Evolutionary conservation across 2,888 invertebrate species (phyloP), one percentile per base, ranked within the genome.

Genomic region (Drosophila lacicola): DNA sequence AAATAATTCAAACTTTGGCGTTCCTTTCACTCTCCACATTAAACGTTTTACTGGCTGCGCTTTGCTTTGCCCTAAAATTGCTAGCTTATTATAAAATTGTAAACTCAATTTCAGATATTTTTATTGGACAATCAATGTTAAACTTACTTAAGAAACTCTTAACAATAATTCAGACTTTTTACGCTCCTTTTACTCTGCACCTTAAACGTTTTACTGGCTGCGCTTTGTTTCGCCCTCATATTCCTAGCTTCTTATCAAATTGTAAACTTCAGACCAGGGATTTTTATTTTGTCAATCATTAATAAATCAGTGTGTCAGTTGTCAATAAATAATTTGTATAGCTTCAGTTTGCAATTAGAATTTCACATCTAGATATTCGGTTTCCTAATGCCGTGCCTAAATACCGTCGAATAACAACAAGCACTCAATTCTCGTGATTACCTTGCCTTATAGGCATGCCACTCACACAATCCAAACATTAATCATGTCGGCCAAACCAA

Each of bases 391-490:
- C 17, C 19, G 19, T 45, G 14, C 41, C 36, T 19, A 42, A 71
- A 51, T 50, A 41, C 19, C 44, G 11, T 13, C 11, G 19, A 29
- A 42, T 17, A 42, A 33, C n/a, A 45, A 11, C 29, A 21, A 37
- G 29, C 57, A 19, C 55, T 47, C 25, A 41, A 73, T 75, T 53
- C 36, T 57, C 61, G 61, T 67, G 57, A 63, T 78, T 73, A 73
- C 51, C 61, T 68, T 57, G 44, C 19, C 21, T 60, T 39, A 33
- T 49, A 68, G 68, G 42, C 69, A 82, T 79, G 79, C 80, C 83
- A 80, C 67, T 58, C 80, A 80, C 80, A 80, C 78, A 73, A 62
- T 65, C 44, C 51, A 36, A 67, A 34, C 83, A 80, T 80, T 80
- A 82, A 80, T 80, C 80, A 80, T 80, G 73, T 50, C 79, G 44